A percentile compares a stretch with the other conserved stretches of the same genome.
Evolutionary conservation across 2,888 invertebrate genomes (phyloP).

Genomic region (Chydorus sphaericus): DNA sequence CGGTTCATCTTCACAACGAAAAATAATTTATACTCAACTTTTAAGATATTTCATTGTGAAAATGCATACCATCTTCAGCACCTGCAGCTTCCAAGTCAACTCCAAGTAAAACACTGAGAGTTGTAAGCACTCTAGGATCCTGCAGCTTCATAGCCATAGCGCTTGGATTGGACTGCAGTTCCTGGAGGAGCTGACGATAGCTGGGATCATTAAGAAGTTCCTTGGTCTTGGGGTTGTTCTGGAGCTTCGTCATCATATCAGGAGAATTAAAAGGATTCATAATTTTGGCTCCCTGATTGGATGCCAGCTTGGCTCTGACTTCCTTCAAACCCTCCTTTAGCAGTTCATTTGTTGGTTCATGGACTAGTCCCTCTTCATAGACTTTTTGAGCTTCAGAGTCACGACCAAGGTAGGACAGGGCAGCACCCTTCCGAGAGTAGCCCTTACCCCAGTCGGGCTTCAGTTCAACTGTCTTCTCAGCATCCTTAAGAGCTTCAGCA

Average conservation of each 20-base stretch:
- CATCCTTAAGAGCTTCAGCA: conserved; percentile 61
- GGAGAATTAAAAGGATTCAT: conserved; percentile 41
- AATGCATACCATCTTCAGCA: neutral
- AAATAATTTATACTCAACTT: neutral
- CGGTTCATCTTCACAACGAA: conserved; percentile 25
- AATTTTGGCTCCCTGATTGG: conserved; percentile 17
- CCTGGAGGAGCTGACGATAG: conserved; percentile 42
- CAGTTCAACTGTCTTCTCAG: conserved; percentile 60
- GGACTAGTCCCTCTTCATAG: conserved; percentile 54
- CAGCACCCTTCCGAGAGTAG: conserved; percentile 77
- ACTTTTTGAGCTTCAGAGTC: conserved; percentile 58
- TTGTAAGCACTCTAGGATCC: conserved; percentile 51
- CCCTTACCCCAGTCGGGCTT: conserved; percentile 75
- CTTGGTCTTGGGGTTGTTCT: conserved; percentile 50
- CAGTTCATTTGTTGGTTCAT: conserved; percentile 57
- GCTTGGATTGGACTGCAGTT: conserved; percentile 48
- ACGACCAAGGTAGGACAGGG: conserved; percentile 57
- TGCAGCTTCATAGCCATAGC: conserved; percentile 37
- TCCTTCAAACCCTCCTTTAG: conserved; percentile 50
- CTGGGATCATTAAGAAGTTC: conserved; percentile 58
- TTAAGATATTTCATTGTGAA: neutral
- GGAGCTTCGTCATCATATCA: conserved; percentile 43
- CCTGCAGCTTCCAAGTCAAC: conserved; percentile 31
- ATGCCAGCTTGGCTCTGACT: conserved; percentile 31
- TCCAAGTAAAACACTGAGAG: conserved; percentile 52